Percentiles rank a stretch among this genome's conserved stretches.
Evolutionary conservation across 2,113 vertebrate species (phyloP).

Genomic region (Megalops atlanticus): DNA sequence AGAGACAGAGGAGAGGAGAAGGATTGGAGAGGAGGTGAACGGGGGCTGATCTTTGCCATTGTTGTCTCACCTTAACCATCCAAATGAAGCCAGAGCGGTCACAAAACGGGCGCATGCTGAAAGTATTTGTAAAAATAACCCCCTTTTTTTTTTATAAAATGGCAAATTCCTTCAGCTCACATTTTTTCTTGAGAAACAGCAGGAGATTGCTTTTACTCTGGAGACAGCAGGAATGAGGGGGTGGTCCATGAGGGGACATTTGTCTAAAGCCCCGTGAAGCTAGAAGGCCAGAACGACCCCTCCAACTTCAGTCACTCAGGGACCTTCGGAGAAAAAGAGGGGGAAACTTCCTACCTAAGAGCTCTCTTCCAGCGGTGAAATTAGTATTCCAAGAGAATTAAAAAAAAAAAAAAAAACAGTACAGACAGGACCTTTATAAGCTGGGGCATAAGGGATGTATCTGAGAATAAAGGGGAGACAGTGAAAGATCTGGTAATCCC

Average conservation of each 20-base stretch:
- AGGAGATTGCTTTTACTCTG: background rate
- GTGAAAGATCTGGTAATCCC: too few species aligned
- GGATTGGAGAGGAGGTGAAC: background rate
- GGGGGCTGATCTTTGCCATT: constrained; percentile 1
- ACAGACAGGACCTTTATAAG: background rate
- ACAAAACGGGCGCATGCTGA: background rate
- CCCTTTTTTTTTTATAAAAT: background rate
- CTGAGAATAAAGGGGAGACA: too few species aligned
- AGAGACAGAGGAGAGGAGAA: background rate
- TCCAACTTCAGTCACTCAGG: background rate
- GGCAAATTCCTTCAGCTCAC: background rate
- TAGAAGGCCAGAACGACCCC: background rate
- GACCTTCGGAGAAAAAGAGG: background rate
- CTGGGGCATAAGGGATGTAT: background rate
- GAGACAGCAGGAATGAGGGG: background rate
- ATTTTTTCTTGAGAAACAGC: too few species aligned
- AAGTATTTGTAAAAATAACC: background rate
- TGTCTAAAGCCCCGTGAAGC: background rate
- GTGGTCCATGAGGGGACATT: background rate
- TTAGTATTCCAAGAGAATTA: background rate
- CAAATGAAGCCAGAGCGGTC: background rate
- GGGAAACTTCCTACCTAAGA: background rate
- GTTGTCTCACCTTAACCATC: background rate
- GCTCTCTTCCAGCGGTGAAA: background rate
- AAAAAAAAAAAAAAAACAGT: background rate